phyloP scores from a whole-genome alignment of 2,888 invertebrate species.

The Sarcophaga carnaria region DNA sequence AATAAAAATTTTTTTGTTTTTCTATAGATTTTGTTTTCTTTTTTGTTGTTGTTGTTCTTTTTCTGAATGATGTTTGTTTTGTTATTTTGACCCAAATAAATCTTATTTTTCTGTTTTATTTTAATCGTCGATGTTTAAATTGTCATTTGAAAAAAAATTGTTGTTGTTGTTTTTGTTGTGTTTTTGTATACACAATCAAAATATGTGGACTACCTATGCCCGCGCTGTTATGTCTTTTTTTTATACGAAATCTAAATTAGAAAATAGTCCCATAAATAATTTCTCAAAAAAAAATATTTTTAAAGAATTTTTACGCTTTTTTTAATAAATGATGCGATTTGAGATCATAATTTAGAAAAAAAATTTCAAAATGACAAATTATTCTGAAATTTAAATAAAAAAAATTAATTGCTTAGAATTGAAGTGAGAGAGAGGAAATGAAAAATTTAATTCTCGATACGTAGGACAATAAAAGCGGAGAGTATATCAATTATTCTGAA shows the following conservation, averaged over 20 bases:
- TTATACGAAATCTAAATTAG: neutral
- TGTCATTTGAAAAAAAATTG: slow-evolving; percentile 13
- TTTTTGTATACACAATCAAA: neutral
- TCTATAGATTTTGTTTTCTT: neutral
- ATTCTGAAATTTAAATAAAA: neutral
- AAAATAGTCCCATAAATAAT: slow-evolving; percentile 1
- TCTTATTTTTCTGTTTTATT: slow-evolving; percentile 4
- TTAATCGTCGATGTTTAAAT: slow-evolving; percentile 33
- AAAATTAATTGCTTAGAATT: too few species aligned
- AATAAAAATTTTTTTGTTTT: slow-evolving; percentile 1
- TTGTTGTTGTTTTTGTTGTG: neutral
- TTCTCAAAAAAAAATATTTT: neutral
- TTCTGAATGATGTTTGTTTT: too few species aligned
- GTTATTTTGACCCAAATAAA: slow-evolving; percentile 52
- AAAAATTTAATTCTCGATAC: too few species aligned
- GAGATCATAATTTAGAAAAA: slow-evolving; percentile 19
- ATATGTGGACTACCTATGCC: neutral
- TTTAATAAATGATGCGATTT: slow-evolving; percentile 23
- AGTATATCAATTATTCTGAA: too few species aligned
- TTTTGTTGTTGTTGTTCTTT: slow-evolving; percentile 6
- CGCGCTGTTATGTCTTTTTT: neutral
- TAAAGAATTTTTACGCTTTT: neutral
- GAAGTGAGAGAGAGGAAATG: too few species aligned
- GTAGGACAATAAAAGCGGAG: too few species aligned
- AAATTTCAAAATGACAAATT: slow-evolving; percentile 6